These are phyloP conservation scores for Prionailurus viverrinus DNA, from an alignment of 2,113 vertebrate genomes.

Conservation along the genomic window DNA sequence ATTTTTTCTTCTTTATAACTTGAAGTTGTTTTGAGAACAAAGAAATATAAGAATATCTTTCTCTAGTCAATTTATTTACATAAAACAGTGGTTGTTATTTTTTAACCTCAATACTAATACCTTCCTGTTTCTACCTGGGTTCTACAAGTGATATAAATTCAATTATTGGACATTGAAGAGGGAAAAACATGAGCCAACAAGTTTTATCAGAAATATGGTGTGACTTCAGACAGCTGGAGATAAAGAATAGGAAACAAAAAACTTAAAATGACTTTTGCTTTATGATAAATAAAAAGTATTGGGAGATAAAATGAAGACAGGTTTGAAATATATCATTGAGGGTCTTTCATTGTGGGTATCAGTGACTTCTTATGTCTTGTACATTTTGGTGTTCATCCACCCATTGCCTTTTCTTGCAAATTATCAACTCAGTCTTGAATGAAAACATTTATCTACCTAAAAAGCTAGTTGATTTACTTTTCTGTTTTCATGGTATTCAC, in stretches of 20 bases:
- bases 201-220: not conserved
- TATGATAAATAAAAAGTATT: not conserved
- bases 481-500: not conserved
- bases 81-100: not conserved
- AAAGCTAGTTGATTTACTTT: not conserved
- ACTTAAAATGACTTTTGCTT: not conserved
- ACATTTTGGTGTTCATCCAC: not conserved
- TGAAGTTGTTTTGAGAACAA: not conserved
- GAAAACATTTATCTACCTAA: constrained; percentile 15
- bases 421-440: not conserved
- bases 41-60: not conserved
- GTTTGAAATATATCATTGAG: not conserved
- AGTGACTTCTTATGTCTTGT: not conserved
- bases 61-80: not conserved
- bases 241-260: not conserved
- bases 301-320: not conserved
- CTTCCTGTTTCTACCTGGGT: not conserved
- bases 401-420: not conserved
- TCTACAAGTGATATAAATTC: not conserved
- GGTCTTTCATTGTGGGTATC: not conserved
- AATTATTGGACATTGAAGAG: not conserved
- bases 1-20: not conserved
- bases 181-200: not conserved
- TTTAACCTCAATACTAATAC: not conserved
- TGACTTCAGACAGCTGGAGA: not conserved